Evolutionary conservation across 2,113 vertebrate species (phyloP).

Genomic region (Fukomys damarensis): DNA sequence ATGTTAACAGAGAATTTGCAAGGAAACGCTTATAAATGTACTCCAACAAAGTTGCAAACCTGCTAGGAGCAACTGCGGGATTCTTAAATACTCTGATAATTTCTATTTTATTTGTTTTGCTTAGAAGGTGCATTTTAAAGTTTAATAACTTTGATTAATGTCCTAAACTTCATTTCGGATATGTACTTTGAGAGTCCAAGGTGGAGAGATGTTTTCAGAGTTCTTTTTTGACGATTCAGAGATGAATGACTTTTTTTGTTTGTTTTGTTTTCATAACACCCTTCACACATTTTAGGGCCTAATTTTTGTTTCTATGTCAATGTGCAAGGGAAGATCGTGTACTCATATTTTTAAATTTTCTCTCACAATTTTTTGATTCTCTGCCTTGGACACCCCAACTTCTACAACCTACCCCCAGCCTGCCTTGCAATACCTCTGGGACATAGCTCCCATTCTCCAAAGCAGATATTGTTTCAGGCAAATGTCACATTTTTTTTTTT

Average conservation of each 20-base stretch:
- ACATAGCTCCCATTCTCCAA: background rate
- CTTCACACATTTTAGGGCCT: background rate
- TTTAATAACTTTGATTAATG: background rate
- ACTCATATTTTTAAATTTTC: background rate
- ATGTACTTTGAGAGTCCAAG: background rate
- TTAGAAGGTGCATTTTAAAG: slow-evolving; percentile 37
- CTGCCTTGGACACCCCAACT: background rate
- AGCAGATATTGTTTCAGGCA: background rate
- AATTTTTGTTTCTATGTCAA: slow-evolving; percentile 34
- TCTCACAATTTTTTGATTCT: background rate
- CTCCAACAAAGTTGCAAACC: background rate
- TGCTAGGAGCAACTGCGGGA: background rate
- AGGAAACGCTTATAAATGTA: background rate
- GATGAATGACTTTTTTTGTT: background rate
- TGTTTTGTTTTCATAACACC: background rate
- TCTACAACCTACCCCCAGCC: background rate
- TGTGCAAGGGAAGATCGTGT: background rate
- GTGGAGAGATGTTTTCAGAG: background rate
- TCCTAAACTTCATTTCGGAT: slow-evolving; percentile 39
- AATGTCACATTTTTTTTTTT: background rate
- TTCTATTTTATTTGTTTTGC: slow-evolving; percentile 21
- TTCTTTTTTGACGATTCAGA: background rate
- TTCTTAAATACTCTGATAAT: slow-evolving; percentile 21
- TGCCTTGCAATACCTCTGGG: background rate
- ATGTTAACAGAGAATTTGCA: background rate